phyloP scores from a whole-genome alignment of 2,113 vertebrate genomes.

The Ageneiosus marmoratus region DNA sequence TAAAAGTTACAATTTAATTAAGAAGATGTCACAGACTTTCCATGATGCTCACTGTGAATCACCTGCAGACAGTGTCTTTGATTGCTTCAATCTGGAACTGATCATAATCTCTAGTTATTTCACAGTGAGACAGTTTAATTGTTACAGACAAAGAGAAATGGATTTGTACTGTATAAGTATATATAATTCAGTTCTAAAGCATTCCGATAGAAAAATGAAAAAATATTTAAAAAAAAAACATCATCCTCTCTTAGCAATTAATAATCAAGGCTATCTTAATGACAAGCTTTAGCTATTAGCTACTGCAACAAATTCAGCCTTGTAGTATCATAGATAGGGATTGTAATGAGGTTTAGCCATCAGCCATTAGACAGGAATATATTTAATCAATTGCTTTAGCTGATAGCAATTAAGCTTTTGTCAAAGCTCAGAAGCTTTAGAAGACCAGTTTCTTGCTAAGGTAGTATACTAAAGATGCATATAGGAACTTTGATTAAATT shows the following conservation, averaged over 20 bases:
- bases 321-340: background rate
- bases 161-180: background rate
- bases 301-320: background rate
- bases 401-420: background rate
- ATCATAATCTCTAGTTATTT: slow-evolving; percentile 3
- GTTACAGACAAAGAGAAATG: background rate
- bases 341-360: background rate
- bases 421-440: background rate
- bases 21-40: background rate
- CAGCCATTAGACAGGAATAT: background rate
- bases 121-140: background rate
- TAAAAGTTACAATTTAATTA: slow-evolving; percentile 13
- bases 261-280: background rate
- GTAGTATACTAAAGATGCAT: background rate
- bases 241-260: background rate
- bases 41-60: background rate
- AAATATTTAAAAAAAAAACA: background rate
- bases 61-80: background rate
- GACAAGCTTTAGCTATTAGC: background rate
- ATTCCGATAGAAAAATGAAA: background rate
- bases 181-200: background rate
- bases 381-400: background rate
- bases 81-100: background rate
- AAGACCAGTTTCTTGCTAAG: background rate
- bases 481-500: background rate